phyloP scores from a whole-genome alignment of 2,797 vertebrate species.

The Acanthornis magna region DNA sequence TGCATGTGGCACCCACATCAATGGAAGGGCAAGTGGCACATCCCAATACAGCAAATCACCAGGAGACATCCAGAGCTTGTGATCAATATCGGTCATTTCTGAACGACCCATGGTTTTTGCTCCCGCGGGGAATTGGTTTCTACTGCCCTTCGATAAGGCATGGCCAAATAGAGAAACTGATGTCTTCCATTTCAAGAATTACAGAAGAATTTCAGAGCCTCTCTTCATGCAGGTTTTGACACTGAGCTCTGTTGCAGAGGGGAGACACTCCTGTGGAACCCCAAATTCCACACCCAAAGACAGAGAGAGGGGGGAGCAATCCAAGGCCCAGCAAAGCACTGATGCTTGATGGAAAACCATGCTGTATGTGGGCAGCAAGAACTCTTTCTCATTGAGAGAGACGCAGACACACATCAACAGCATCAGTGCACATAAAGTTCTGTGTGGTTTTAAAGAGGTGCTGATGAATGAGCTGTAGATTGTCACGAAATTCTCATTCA shows the following conservation, averaged over 20 bases:
- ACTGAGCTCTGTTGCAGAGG: neutral
- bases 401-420: neutral
- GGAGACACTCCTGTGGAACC: neutral
- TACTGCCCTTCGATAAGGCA: neutral
- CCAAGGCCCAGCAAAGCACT: neutral
- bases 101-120: neutral
- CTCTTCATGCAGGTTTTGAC: neutral
- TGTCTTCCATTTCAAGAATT: neutral
- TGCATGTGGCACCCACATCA: accelerated
- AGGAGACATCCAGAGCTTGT: neutral
- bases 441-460: neutral
- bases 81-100: neutral
- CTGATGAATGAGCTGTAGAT: neutral
- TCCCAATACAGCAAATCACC: neutral
- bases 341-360: neutral
- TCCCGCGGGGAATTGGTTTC: neutral
- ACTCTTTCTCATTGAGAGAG: neutral
- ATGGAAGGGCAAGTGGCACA: neutral
- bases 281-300: neutral
- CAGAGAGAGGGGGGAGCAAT: neutral
- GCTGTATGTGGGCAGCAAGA: neutral
- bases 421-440: neutral
- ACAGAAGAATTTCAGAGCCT: neutral
- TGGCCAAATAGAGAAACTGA: neutral
- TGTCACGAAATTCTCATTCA: neutral